Evolutionary conservation across 2,888 invertebrate genomes (phyloP).

Genomic region (Leucoma salicis): DNA sequence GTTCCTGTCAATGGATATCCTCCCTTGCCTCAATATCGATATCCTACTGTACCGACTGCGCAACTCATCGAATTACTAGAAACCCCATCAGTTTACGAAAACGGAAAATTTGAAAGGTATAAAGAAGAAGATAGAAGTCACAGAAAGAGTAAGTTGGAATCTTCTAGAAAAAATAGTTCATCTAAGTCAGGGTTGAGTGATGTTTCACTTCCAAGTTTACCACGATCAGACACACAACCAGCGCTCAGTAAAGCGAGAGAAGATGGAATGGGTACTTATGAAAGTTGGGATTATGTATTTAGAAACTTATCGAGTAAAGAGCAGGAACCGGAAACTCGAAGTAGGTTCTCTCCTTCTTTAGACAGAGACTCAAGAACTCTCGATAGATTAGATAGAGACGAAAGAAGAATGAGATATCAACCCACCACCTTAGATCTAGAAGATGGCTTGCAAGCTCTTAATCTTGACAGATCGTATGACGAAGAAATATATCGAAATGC

Average conservation of each 20-base stretch:
- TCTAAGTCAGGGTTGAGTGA: constrained; percentile 71
- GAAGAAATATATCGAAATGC: constrained; percentile 71
- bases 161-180: constrained; percentile 61
- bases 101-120: constrained; percentile 58
- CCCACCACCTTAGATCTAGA: constrained; percentile 80
- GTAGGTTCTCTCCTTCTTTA: constrained; percentile 82
- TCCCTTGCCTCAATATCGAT: constrained; percentile 59
- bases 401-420: constrained; percentile 70
- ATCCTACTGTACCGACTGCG: constrained; percentile 84
- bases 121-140: constrained; percentile 53
- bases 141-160: constrained; percentile 50
- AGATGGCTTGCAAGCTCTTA: constrained; percentile 78
- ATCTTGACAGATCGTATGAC: constrained; percentile 70
- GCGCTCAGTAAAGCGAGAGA: constrained; percentile 80
- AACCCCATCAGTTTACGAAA: constrained; percentile 64
- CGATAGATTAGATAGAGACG: constrained; percentile 69
- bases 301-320: constrained; percentile 88
- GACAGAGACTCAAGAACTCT: constrained; percentile 72
- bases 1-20: constrained; percentile 76
- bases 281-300: constrained; percentile 91
- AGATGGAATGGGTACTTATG: constrained; percentile 86
- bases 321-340: constrained; percentile 85
- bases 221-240: constrained; percentile 75
- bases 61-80: constrained; percentile 85
- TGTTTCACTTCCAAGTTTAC: constrained; percentile 65